phyloP scores from a whole-genome alignment of 2,113 vertebrate genomes.

The Acrocephalus arundinaceus region DNA sequence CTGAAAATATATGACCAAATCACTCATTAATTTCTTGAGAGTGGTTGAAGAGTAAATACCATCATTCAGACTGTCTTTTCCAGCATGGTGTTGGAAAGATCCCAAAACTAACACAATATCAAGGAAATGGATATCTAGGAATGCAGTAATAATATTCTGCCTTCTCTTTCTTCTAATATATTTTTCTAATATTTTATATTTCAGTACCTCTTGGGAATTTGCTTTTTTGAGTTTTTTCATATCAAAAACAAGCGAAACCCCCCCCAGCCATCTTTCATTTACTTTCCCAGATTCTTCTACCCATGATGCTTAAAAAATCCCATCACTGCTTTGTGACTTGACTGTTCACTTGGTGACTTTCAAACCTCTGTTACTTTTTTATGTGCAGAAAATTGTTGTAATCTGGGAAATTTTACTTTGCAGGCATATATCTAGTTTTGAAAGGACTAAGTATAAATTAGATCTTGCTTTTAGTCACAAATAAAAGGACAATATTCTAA shows the following conservation, averaged over 20 bases:
- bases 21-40: not conserved
- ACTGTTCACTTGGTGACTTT: not conserved
- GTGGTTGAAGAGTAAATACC: not conserved
- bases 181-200: not conserved
- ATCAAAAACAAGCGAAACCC: not conserved
- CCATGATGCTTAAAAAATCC: not conserved
- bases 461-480: not conserved
- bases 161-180: not conserved
- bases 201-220: not conserved
- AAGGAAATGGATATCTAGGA: not conserved
- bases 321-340: not conserved
- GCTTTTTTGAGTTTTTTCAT: not conserved
- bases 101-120: not conserved
- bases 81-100: not conserved
- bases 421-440: not conserved
- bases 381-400: not conserved
- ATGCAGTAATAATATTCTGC: not conserved
- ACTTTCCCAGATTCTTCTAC: not conserved
- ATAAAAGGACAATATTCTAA: not conserved
- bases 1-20: not conserved
- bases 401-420: not conserved
- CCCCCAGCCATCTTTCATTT: not conserved
- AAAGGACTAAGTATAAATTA: not conserved
- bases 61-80: not conserved
- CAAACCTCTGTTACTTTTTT: not conserved